phyloP scores from a whole-genome alignment of 2,797 vertebrate genomes.

The Limosa lapponica region DNA sequence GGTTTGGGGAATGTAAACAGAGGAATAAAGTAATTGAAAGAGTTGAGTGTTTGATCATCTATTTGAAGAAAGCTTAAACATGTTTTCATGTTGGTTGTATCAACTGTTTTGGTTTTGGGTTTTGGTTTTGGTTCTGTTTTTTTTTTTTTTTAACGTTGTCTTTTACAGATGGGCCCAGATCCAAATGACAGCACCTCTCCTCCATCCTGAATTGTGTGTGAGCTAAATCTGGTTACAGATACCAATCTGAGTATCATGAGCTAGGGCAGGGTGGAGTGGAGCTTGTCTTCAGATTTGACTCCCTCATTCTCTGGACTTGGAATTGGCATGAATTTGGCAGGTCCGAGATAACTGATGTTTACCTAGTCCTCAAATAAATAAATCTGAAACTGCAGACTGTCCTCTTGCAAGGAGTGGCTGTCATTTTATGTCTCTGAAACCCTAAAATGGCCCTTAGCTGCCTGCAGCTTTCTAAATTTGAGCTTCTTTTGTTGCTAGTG shows the following conservation, averaged over 20 bases:
- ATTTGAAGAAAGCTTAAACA: not conserved
- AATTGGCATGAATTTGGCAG: not conserved
- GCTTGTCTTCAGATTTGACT: not conserved
- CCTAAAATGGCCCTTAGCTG: not conserved
- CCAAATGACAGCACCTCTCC: not conserved
- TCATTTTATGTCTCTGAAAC: not conserved
- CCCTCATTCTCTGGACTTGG: not conserved
- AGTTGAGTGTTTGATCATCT: not conserved
- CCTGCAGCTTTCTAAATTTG: conserved; percentile 3
- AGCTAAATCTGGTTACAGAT: conserved; percentile 26
- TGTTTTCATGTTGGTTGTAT: not conserved
- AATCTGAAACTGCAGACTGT: not conserved
- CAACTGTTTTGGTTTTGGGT: not conserved
- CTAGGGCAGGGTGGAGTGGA: not conserved
- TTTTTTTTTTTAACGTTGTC: not conserved
- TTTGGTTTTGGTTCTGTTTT: not conserved
- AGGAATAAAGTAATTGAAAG: not conserved
- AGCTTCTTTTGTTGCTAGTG: conserved; percentile 34
- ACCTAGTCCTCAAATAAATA: not conserved
- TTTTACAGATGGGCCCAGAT: conserved; percentile 6
- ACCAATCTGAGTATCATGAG: conserved; percentile 7
- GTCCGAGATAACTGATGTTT: not conserved
- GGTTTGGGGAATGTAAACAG: not conserved
- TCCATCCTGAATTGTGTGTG: not conserved
- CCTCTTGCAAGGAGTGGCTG: not conserved